A percentile compares a stretch with the other conserved stretches of the same genome.
phyloP scores from a whole-genome alignment of 2,113 vertebrate species.

The Hippocampus guttulatus region DNA sequence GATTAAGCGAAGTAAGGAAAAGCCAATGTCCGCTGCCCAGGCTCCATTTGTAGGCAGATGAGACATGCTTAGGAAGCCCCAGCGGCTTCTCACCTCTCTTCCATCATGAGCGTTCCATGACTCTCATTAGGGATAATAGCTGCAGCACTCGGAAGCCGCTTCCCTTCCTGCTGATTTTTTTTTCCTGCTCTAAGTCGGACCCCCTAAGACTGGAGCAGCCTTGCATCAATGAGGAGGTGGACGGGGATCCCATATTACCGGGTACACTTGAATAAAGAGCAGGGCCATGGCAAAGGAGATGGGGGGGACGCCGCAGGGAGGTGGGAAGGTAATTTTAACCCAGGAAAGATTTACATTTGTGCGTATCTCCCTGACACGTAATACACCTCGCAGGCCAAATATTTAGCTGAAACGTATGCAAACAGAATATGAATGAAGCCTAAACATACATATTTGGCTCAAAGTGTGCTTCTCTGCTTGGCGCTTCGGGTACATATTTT shows the following conservation, averaged over 20 bases:
- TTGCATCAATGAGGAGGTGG: slow-evolving; percentile 49
- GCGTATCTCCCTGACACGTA: background rate
- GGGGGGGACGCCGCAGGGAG: background rate
- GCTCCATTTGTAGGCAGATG: slow-evolving; percentile 24
- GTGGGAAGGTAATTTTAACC: slow-evolving; percentile 11
- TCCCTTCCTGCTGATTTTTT: slow-evolving; percentile 22
- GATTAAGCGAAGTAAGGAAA: slow-evolving; percentile 41
- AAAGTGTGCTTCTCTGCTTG: slow-evolving; percentile 1
- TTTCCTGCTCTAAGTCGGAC: slow-evolving; percentile 43
- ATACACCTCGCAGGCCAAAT: background rate
- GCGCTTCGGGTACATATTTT: background rate
- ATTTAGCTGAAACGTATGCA: background rate
- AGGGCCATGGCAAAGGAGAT: slow-evolving; percentile 9
- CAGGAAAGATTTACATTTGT: background rate
- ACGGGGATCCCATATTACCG: slow-evolving; percentile 30
- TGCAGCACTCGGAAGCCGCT: slow-evolving; percentile 36
- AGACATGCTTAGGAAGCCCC: slow-evolving; percentile 39
- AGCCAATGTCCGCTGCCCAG: slow-evolving; percentile 28
- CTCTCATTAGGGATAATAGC: slow-evolving; percentile 59
- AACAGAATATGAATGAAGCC: background rate
- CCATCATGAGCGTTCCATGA: slow-evolving; percentile 39
- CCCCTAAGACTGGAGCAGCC: slow-evolving; percentile 43
- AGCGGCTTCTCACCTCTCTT: slow-evolving; percentile 30
- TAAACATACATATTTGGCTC: background rate
- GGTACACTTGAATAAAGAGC: slow-evolving; percentile 25